These are phyloP conservation scores for Cepaea hortensis DNA, from an alignment of 2,888 invertebrate genomes.

Conservation along the genomic window DNA sequence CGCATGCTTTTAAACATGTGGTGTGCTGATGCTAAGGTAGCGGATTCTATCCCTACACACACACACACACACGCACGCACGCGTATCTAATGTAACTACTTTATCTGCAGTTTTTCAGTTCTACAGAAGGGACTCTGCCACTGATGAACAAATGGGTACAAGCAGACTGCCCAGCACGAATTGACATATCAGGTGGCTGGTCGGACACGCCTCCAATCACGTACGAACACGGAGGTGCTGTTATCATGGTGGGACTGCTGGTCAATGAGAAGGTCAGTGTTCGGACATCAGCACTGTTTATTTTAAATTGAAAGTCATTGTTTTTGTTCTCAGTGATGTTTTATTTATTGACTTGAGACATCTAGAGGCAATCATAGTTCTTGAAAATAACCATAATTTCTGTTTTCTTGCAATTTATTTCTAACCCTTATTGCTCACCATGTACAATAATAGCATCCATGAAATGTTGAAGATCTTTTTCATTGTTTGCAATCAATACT, in stretches of 20 bases:
- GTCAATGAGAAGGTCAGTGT: conserved; percentile 76
- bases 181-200: conserved; percentile 80
- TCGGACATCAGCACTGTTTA: background rate
- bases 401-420: too few species aligned
- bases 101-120: conserved; percentile 63
- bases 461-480: background rate
- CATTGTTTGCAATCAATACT: background rate
- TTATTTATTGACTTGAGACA: background rate
- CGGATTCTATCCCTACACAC: too few species aligned
- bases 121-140: conserved; percentile 57
- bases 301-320: background rate
- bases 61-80: too few species aligned
- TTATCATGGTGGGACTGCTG: conserved; percentile 77
- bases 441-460: too few species aligned
- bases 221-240: conserved; percentile 78
- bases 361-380: background rate
- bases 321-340: too few species aligned
- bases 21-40: too few species aligned
- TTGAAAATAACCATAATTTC: too few species aligned
- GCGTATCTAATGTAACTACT: background rate
- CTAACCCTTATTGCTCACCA: too few species aligned
- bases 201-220: conserved; percentile 80
- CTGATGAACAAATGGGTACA: conserved; percentile 75
- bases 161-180: conserved; percentile 77
- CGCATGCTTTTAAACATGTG: too few species aligned